Base-by-base conservation (phyloP, 2,797 vertebrate genomes). In the Poecilia gillii region DNA sequence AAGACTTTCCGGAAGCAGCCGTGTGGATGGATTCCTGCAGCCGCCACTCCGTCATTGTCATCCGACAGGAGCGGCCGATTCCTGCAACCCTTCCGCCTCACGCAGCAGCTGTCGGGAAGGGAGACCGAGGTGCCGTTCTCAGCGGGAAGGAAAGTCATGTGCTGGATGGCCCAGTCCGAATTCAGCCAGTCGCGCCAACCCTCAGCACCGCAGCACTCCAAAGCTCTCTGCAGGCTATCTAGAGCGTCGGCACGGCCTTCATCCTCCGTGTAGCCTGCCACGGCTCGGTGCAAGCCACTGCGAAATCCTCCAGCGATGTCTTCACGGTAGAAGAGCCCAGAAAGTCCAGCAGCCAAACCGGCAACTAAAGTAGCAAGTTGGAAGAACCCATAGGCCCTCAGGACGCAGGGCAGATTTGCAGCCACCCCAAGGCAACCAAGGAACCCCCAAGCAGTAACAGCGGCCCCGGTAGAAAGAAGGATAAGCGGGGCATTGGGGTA, bases 371-470 rank as follows among this genome's bases (percentile, higher is more conserved):
- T 96, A 0, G 86, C 94, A 0, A 96, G 81, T 88, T 98, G 97
- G 76, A 98, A 97, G 79, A 95, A 85, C 3, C 96, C 93, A 4
- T 97, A 98, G n/a, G 95, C 96, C 11, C 96, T 91, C 7, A 98
- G 94, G 6, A 98, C 93, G 0, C 93, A 94, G 12, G 95, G 95
- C 47, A 97, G 94, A 88, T 97, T 97, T 0, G 96, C 96, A 46
- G 97, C 97, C 0, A 97, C 96, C 0, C 97, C 96, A 4, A 97
- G 95, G 64, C 97, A 98, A 6, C 97, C 97, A 75, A 98, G 90
- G 86, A 98, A 97, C 74, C 97, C 97, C 97, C 97, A 98, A 62
- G 96, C 76, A 0, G 97, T 95, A 84, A 97, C 90, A 0, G 96
- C 92, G 0, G 94, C 92, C 0, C 97, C 97, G 0, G 96, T 96